phyloP scores from a whole-genome alignment of 2,888 invertebrate species.

The Hemistola chrysoprasaria region DNA sequence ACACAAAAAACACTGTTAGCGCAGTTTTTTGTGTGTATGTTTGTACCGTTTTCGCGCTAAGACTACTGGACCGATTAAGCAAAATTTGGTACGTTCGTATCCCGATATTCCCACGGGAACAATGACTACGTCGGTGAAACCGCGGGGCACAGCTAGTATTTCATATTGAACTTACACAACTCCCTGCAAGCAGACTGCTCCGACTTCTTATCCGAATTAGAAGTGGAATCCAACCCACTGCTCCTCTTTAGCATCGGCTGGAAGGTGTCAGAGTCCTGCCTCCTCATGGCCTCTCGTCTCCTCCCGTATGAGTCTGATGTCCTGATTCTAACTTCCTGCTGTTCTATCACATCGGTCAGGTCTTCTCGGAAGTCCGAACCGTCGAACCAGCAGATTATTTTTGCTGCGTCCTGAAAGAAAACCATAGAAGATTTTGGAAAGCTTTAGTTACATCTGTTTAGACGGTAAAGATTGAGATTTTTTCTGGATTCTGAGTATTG shows the following conservation, averaged over 20 bases:
- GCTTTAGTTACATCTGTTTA: background rate
- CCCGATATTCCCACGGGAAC: too few relatives aligned
- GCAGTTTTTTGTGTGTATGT: too few relatives aligned
- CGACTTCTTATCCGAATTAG: conserved; percentile 57
- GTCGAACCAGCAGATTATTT: conserved; percentile 76
- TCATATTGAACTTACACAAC: conserved; percentile 52
- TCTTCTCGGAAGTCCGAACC: conserved; percentile 75
- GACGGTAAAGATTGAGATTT: too few relatives aligned
- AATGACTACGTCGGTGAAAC: too few relatives aligned
- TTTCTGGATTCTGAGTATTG: too few relatives aligned
- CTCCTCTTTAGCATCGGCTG: conserved; percentile 70
- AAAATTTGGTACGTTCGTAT: too few relatives aligned
- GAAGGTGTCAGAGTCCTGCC: conserved; percentile 68
- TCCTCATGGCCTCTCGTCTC: conserved; percentile 43
- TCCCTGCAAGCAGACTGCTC: conserved; percentile 61
- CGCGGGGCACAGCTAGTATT: too few relatives aligned
- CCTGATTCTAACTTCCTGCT: conserved; percentile 71
- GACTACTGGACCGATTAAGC: too few relatives aligned
- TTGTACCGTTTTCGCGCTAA: too few relatives aligned
- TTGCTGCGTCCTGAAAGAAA: conserved; percentile 64
- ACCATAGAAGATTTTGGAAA: background rate
- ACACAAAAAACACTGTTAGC: too few relatives aligned
- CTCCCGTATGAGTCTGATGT: conserved; percentile 62
- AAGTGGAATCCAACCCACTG: conserved; percentile 64
- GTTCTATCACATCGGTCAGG: conserved; percentile 72